phyloP scores from a whole-genome alignment of 2,797 vertebrate genomes.

The Gymnodraco acuticeps region DNA sequence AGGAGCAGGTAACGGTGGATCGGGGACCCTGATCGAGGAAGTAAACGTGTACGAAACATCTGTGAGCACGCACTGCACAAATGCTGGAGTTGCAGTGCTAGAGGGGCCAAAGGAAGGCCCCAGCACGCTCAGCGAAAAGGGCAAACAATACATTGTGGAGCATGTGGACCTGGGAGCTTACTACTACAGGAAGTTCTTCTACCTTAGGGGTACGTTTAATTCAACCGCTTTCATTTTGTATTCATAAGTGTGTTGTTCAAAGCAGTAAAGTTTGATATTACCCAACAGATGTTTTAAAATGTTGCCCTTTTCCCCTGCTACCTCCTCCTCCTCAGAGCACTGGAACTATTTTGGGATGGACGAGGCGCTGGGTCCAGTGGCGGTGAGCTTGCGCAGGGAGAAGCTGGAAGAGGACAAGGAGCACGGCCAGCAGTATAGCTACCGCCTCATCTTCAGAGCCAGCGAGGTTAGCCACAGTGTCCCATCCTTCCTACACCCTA shows the following conservation, averaged over 20 bases:
- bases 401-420: conserved; percentile 97
- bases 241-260: conserved; percentile 5
- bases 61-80: conserved; percentile 92
- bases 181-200: conserved; percentile 96
- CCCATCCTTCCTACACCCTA: background rate
- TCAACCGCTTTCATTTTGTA: conserved; percentile 2
- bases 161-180: conserved; percentile 96
- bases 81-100: conserved; percentile 94
- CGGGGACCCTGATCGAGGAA: conserved; percentile 87
- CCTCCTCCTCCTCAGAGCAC: conserved; percentile 87
- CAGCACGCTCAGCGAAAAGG: conserved; percentile 89
- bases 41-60: conserved; percentile 90
- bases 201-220: conserved; percentile 89
- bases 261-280: background rate
- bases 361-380: conserved; percentile 94
- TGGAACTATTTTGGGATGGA: conserved; percentile 98
- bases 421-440: conserved; percentile 94
- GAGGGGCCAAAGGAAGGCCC: conserved; percentile 94
- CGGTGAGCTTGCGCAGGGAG: conserved; percentile 94
- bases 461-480: conserved; percentile 90
- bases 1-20: conserved; percentile 80
- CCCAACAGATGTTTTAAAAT: conserved; percentile 1
- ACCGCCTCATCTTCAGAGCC: conserved; percentile 95
- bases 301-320: background rate
- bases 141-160: conserved; percentile 95